Evolutionary conservation across 2,113 vertebrate genomes (phyloP).

Genomic region (Chunga burmeisteri): DNA sequence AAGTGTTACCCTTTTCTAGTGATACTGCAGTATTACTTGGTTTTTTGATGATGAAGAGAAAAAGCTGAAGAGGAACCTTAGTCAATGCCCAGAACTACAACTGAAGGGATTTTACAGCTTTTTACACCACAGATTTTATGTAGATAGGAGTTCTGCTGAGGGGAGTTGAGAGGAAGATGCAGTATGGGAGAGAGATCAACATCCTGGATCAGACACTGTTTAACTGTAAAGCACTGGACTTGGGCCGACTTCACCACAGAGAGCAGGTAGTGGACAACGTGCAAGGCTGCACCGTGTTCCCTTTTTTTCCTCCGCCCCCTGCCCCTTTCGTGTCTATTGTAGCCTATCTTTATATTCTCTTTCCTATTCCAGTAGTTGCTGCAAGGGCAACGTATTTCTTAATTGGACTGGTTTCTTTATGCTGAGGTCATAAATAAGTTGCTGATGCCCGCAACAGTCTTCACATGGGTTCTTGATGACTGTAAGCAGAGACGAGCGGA

Average conservation of each 20-base stretch:
- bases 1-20: neutral
- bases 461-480: rapidly evolving
- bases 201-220: neutral
- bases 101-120: neutral
- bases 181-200: neutral
- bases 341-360: neutral
- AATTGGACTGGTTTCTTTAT: neutral
- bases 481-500: neutral
- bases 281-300: rapidly evolving
- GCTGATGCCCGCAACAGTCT: neutral
- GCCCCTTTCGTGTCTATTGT: rapidly evolving
- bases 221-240: neutral
- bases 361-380: neutral
- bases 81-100: neutral
- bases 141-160: neutral
- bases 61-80: neutral
- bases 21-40: neutral
- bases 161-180: neutral
- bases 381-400: rapidly evolving
- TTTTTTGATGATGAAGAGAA: neutral
- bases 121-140: neutral
- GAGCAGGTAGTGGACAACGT: neutral
- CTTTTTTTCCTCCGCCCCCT: too few relatives aligned
- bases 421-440: rapidly evolving
- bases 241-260: rapidly evolving